Evolutionary conservation across 1,140 invertebrate species (phyloP), one percentile per base, ranked within the genome.

Genomic region (Drosophila pseudoobscura): DNA sequence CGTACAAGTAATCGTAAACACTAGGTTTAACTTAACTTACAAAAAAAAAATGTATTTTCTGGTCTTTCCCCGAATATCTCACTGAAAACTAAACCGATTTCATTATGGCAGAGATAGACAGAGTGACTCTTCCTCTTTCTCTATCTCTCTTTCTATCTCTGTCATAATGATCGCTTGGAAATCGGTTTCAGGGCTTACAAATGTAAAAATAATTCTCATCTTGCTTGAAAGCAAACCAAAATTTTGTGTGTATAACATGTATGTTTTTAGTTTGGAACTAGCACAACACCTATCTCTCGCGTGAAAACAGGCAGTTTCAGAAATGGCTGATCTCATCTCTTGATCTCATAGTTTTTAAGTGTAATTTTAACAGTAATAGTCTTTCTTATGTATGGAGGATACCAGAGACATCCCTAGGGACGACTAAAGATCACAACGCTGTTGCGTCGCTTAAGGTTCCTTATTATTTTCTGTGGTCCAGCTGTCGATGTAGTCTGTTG

Each of bases 361-460:
- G 3, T 3, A n/a, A 5, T 3, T 9, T 22, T n/a, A 22, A 46
- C 6, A 17, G 11, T 26, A 8, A 13, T 13, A 13, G 9, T 39
- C 35, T 4, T 1, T 3, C 11, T 3, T 31, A 3, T 8, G 31
- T 3, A 31, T 31, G 29, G 7, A 8, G 29, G 7, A 31, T 31
- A 8, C 7, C 7, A 2, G 29, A 31, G 31, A 31, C 31, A 26
- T 24, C 31, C 65, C 15, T 26, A 46, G 29, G 53, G 43, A 41
- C 55, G 59, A 0, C 55, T 35, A 2, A 17, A 44, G 5, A 72
- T 57, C 13, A 66, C 45, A 17, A 49, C 57, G 7, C 59, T 80
- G 20, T 47, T 66, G 17, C 73, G 73, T n/a, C 78, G 62, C 51
- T 77, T 82, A 0, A 5, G 0, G 2, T 71, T 58, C n/a, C 77